Evolutionary conservation across 2,797 vertebrate genomes (phyloP).

Genomic region (Hydrolagus colliei): DNA sequence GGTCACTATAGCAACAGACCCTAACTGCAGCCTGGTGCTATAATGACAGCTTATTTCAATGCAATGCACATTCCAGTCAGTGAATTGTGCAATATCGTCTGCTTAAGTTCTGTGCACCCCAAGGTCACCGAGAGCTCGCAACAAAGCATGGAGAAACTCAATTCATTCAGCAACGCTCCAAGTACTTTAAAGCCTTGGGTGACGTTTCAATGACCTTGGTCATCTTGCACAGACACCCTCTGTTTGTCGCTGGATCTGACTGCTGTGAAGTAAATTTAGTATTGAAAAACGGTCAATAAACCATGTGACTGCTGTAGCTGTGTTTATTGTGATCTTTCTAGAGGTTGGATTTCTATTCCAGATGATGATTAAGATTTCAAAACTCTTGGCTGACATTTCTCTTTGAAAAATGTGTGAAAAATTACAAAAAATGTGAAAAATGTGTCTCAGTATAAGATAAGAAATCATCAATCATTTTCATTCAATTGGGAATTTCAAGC

Average conservation of each 20-base stretch:
- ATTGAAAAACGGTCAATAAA: no score
- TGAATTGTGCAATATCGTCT: not conserved
- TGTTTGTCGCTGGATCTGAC: not conserved
- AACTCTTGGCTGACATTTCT: no score
- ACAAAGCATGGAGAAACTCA: not conserved
- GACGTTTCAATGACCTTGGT: not conserved
- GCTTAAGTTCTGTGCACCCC: not conserved
- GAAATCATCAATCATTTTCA: no score
- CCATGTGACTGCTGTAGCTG: no score
- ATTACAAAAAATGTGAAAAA: no score
- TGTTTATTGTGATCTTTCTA: no score
- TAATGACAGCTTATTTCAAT: not conserved
- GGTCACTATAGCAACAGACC: not conserved
- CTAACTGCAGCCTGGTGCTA: not conserved
- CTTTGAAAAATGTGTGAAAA: no score
- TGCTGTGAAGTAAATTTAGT: not conserved
- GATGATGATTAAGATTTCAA: no score
- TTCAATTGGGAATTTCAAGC: no score
- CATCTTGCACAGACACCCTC: not conserved
- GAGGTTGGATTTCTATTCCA: no score
- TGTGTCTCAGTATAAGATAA: no score
- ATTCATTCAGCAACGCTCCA: not conserved
- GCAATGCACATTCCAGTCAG: not conserved
- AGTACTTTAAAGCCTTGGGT: not conserved
- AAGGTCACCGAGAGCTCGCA: not conserved